Conservation (phyloP, 2,888 invertebrate species). For the Ceramica pisi region DNA sequence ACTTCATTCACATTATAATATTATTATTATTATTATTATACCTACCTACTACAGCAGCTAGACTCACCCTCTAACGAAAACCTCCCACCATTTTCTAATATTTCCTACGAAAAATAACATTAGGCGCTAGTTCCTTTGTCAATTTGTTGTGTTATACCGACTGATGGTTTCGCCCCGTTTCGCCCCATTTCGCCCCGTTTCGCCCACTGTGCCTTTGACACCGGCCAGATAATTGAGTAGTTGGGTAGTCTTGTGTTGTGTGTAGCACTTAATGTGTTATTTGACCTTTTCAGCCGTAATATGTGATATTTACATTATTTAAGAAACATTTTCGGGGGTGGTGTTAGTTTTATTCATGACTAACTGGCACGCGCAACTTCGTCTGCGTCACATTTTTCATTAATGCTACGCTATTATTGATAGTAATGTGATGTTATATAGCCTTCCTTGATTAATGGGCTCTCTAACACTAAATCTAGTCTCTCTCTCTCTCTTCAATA, state of each 20-base stretch:
- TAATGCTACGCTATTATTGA: too few species aligned
- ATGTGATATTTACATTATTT: constrained; percentile 43
- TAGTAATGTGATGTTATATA: too few species aligned
- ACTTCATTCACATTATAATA: too few species aligned
- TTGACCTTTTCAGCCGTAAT: constrained; percentile 51
- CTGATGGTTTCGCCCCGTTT: constrained; percentile 41
- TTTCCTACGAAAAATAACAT: constrained; percentile 47
- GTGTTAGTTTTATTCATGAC: neutral
- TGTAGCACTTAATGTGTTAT: constrained; percentile 41
- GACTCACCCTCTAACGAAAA: neutral
- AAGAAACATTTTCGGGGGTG: constrained; percentile 22
- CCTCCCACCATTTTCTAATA: constrained; percentile 24
- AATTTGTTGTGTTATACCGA: constrained; percentile 48
- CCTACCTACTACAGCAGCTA: neutral
- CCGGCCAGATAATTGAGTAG: constrained; percentile 56
- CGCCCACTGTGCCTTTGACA: constrained; percentile 54
- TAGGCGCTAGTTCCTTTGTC: constrained; percentile 55
- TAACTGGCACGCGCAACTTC: too few species aligned
- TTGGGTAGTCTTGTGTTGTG: constrained; percentile 36
- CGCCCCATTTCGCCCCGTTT: neutral
- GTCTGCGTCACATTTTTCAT: too few species aligned
- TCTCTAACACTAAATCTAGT: too few species aligned
- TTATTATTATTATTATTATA: too few species aligned
- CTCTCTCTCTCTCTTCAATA: too few species aligned
- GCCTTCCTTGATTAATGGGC: too few species aligned